Percentiles rank a stretch among this genome's conserved stretches.
phyloP scores from a whole-genome alignment of 2,888 invertebrate species.

The Beris morrisii region DNA sequence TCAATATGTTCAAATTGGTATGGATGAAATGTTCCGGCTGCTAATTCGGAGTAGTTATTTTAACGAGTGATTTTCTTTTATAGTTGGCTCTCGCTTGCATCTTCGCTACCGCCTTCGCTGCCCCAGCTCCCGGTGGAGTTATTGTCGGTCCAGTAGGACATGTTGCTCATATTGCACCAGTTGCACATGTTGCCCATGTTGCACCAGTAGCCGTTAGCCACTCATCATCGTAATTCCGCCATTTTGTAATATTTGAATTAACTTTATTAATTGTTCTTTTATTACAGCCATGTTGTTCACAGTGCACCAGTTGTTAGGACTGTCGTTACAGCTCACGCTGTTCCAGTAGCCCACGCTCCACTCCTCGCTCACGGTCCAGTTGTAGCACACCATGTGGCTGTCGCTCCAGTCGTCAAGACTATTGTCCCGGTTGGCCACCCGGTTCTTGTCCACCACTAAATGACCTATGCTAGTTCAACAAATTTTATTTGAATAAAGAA shows the following conservation, averaged over 20 bases:
- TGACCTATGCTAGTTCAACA: too few relatives aligned
- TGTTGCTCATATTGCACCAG: background rate
- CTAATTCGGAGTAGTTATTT: background rate
- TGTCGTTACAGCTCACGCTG: slow-evolving; percentile 17
- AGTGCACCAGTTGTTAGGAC: slow-evolving; percentile 18
- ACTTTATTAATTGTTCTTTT: background rate
- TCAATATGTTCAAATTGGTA: slow-evolving; percentile 55
- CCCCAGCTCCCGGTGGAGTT: slow-evolving; percentile 53
- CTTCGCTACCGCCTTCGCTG: slow-evolving; percentile 47
- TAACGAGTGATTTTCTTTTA: background rate
- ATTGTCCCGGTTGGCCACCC: background rate
- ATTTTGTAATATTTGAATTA: background rate
- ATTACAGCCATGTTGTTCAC: slow-evolving; percentile 30
- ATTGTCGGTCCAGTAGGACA: slow-evolving; percentile 46
- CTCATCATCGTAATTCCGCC: slow-evolving; percentile 33
- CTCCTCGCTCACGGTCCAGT: slow-evolving; percentile 52
- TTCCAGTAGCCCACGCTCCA: slow-evolving; percentile 21
- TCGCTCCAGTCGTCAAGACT: background rate
- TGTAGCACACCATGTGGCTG: slow-evolving; percentile 41
- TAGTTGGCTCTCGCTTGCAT: slow-evolving; percentile 52
- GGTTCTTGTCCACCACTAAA: slow-evolving; percentile 19
- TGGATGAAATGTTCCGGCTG: slow-evolving; percentile 41
- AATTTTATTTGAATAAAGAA: too few relatives aligned
- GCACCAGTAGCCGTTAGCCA: slow-evolving; percentile 36
- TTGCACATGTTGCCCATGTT: slow-evolving; percentile 31